A percentile compares a stretch with the other conserved stretches of the same genome.
These are phyloP conservation scores for Carollia perspicillata DNA, from an alignment of 2,113 vertebrate genomes.

Conservation along the genomic window DNA sequence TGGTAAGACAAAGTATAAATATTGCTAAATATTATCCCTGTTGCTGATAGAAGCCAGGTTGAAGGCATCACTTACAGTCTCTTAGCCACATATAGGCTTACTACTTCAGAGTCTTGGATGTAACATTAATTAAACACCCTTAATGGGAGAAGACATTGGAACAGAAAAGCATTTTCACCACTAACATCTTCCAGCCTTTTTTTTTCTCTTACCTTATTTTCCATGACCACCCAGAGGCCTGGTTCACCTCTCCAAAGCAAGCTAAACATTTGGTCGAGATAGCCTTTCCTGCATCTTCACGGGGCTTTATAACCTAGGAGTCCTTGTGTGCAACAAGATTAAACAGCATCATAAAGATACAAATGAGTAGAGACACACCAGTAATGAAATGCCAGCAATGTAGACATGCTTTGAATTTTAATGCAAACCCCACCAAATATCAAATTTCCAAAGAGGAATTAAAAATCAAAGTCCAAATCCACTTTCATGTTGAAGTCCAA, in stretches of 20 bases:
- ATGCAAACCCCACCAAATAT: constrained; percentile 1
- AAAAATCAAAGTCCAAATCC: constrained; percentile 58
- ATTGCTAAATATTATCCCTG: background rate
- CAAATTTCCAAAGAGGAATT: constrained; percentile 58
- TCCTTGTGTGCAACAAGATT: background rate
- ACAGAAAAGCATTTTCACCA: background rate
- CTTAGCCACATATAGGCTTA: background rate
- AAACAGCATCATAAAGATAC: background rate
- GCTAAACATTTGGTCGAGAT: background rate
- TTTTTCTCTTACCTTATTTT: background rate
- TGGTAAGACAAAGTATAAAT: background rate
- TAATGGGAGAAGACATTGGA: background rate
- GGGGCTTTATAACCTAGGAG: background rate
- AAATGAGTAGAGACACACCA: constrained; percentile 15
- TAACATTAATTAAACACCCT: background rate
- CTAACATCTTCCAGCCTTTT: background rate
- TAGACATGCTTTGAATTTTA: background rate
- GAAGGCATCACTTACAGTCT: background rate
- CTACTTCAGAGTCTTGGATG: background rate
- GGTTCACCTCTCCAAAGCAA: background rate
- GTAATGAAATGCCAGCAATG: background rate
- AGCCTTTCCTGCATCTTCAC: background rate
- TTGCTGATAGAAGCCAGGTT: background rate
- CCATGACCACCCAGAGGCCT: background rate
- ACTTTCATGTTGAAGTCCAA: constrained; percentile 56